Conservation (phyloP, 2,888 invertebrate species). For the Heliconius cydno region DNA sequence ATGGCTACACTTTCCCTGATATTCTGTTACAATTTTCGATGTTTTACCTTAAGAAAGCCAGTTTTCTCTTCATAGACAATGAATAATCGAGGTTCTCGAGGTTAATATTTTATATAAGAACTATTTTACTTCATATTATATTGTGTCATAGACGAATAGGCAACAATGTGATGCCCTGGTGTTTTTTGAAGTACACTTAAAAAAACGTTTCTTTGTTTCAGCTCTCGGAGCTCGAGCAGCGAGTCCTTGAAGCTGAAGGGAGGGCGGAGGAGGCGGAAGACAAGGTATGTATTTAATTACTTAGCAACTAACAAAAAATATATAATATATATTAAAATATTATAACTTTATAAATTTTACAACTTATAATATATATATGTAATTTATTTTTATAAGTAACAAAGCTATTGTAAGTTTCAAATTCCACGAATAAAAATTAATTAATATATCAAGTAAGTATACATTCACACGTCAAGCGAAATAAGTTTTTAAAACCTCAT, state of each 20-base stretch:
- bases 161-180: background rate
- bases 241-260: slow-evolving; percentile 95
- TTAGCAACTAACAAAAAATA: background rate
- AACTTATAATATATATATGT: background rate
- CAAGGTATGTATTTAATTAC: slow-evolving; percentile 86
- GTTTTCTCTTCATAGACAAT: slow-evolving; percentile 24
- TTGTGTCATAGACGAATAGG: background rate
- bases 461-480: background rate
- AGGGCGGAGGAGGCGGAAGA: slow-evolving; percentile 97
- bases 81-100: slow-evolving; percentile 17
- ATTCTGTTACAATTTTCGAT: slow-evolving; percentile 16
- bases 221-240: slow-evolving; percentile 96
- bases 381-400: background rate
- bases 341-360: too few relatives aligned
- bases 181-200: background rate
- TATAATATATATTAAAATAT: background rate
- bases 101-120: slow-evolving; percentile 14
- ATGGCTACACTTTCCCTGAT: slow-evolving; percentile 60
- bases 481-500: slow-evolving; percentile 15
- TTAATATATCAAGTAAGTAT: background rate
- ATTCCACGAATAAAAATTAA: background rate
- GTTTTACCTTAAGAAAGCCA: slow-evolving; percentile 29
- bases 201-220: slow-evolving; percentile 80
- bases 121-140: background rate
- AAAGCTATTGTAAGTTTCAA: background rate